A percentile compares a stretch with the other conserved stretches of the same genome.
Conservation (phyloP, 2,888 invertebrate species). For the Neoaliturus tenellus region DNA sequence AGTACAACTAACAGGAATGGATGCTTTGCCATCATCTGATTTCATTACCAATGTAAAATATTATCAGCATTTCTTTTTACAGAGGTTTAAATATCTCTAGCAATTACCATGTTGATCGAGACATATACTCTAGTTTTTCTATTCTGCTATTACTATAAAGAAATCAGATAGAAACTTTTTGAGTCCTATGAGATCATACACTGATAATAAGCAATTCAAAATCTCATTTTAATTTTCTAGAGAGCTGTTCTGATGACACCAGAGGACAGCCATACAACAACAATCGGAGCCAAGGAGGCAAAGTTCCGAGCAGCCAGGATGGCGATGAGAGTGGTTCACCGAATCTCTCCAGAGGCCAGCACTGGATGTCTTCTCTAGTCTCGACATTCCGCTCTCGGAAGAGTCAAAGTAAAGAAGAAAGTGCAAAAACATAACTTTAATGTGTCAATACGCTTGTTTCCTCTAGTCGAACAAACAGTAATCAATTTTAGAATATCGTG, state of each 20-base stretch:
- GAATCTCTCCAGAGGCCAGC: slow-evolving; percentile 46
- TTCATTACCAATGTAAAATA: too few relatives aligned
- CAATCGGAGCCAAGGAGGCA: slow-evolving; percentile 21
- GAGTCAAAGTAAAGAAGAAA: slow-evolving; percentile 57
- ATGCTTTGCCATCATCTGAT: too few relatives aligned
- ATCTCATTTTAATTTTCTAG: slow-evolving; percentile 19
- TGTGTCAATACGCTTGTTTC: slow-evolving; percentile 44
- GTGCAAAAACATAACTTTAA: slow-evolving; percentile 55
- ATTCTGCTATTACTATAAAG: too few relatives aligned
- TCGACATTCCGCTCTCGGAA: slow-evolving; percentile 58
- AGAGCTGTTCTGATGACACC: background rate
- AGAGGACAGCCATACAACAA: slow-evolving; percentile 22
- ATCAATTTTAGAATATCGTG: slow-evolving; percentile 46
- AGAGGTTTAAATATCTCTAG: too few relatives aligned
- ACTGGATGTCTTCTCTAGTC: slow-evolving; percentile 58
- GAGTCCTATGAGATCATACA: too few relatives aligned
- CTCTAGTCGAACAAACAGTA: slow-evolving; percentile 55
- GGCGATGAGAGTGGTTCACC: background rate
- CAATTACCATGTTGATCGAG: too few relatives aligned
- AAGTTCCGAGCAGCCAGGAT: background rate
- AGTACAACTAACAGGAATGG: too few relatives aligned
- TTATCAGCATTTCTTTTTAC: too few relatives aligned
- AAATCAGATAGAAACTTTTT: too few relatives aligned
- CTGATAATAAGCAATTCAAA: too few relatives aligned
- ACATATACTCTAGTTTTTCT: too few relatives aligned